phyloP scores from a whole-genome alignment of 2,888 invertebrate species.

The Ichneumoninae sp. region DNA sequence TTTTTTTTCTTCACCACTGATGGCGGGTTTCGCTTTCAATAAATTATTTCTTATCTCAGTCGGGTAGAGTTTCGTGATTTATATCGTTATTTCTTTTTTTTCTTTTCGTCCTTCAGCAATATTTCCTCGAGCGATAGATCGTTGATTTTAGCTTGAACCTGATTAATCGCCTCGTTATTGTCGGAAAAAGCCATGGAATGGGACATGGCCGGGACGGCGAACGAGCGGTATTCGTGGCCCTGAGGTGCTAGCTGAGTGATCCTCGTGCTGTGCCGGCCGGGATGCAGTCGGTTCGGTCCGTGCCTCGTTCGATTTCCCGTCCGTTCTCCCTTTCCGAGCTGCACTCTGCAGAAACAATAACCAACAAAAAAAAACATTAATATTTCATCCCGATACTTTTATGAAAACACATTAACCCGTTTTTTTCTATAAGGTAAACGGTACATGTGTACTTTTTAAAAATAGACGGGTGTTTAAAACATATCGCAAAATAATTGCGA shows the following conservation, averaged over 20 bases:
- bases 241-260: slow-evolving; percentile 67
- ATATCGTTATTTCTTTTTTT: neutral
- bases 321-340: slow-evolving; percentile 55
- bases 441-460: no score
- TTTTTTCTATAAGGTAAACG: no score
- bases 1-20: neutral
- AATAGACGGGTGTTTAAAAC: no score
- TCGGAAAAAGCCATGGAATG: slow-evolving; percentile 72
- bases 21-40: slow-evolving; percentile 25
- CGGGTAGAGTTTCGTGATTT: slow-evolving; percentile 57
- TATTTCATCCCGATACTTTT: neutral
- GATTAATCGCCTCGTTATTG: slow-evolving; percentile 68
- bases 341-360: slow-evolving; percentile 51
- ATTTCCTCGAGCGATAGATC: slow-evolving; percentile 78
- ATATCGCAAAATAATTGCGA: no score
- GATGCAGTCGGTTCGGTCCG: slow-evolving; percentile 55
- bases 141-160: slow-evolving; percentile 73
- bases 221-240: slow-evolving; percentile 66
- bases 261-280: slow-evolving; percentile 51
- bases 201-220: slow-evolving; percentile 68
- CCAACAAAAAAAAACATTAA: neutral
- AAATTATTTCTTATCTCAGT: slow-evolving; percentile 70
- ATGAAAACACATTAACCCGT: neutral
- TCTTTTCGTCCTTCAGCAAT: slow-evolving; percentile 76
- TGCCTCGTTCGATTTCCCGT: slow-evolving; percentile 66